Base-by-base conservation (phyloP, 1,140 invertebrate genomes). In the Episyrphus balteatus region DNA sequence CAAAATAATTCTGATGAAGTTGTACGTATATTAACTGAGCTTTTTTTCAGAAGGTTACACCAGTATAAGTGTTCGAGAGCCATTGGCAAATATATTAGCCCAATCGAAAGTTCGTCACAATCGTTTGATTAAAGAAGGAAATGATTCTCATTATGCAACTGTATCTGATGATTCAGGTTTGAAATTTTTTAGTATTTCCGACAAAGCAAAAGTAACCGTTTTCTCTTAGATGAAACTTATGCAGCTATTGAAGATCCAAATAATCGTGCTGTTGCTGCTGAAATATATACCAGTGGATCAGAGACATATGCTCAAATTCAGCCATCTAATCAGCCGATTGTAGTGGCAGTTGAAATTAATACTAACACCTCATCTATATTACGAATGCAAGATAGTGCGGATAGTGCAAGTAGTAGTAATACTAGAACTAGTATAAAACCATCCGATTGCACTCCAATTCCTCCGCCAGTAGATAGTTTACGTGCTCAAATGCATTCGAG, bases 291-390 rank as follows among this genome's bases (percentile, higher is more conserved):
- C 0, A 83, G 83, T 57, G 87, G 83, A n/a, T 88, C 85, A 48
- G 86, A 88, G 64, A 90, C 87, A 5, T 92, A 91, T 69, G 87
- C 88, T 38, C 84, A 88, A 68, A 91, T 91, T 54, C 82, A 85
- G 49, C 83, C 85, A 6, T 69, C 75, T 56, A 58, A 67, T 38
- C 59, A 61, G 2, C 66, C 68, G 39, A 73, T 80, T 42, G 60
- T 72, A 0, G 72, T 69, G 5, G 68, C 78, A 46, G 71, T 70
- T 1, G 76, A 79, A 51, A 72, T 74, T 31, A 71, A 70, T 45
- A 54, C 61, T 40, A 68, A 53, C 19, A 36, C 34, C 34, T 6
- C 14, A 12, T 36, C 12, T 36, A 48, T 39, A 51, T 46, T 44
- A 9, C 33, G 17, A 50, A 49, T 46, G 31, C 42, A 6, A 48